Base-by-base conservation (phyloP, 2,113 vertebrate species). In the Larimichthys polyactis region DNA sequence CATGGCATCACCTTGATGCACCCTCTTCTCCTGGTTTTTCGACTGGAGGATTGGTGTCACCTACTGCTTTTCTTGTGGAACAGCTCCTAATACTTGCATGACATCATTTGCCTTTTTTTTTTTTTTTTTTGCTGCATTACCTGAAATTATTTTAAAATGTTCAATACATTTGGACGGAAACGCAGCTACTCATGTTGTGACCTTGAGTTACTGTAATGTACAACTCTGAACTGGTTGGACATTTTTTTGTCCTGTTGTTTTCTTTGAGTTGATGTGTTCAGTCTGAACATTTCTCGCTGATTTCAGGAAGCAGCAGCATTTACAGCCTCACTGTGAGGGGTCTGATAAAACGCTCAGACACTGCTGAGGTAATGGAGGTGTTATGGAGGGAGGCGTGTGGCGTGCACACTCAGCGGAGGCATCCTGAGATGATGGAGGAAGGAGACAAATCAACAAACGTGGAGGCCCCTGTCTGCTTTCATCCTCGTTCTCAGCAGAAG, bases 361-460 rank as follows among this genome's bases (percentile, higher is more conserved):
- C 62, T 8, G 40, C 46, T 62, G 79, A 68, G 64, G 17, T 75
- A 81, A 75, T 63, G 36, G 60, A 24, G 27, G 48, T 16, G 10
- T 55, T 55, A 24, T 8, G 48, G 64, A 16, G 49, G 10, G 71
- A 57, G 46, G 36, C 49, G n/a, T 19, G 40, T 7, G 64, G 64
- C 14, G 19, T 11, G 36, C 14, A 29, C 63, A 20, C 46, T 54
- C 64, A 24, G 10, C 17, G 2, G 20, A 4, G 62, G 22, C 46
- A 5, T 43, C 54, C 17, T 19, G 63, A 64, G 71, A 74, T 8
- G 24, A n/a, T 9, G 17, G 5, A 51, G 10, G 17, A 60, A 52
- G 60, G 22, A 54, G 22, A 22, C 3, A 1, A 81, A 75, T 32
- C 44, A 48, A 52, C n/a, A 17, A 29, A 22, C 2, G 19, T 2